Percentiles rank a stretch among this genome's conserved stretches.
phyloP scores from a whole-genome alignment of 1,140 invertebrate genomes.

The Rhagoletis pomonella region DNA sequence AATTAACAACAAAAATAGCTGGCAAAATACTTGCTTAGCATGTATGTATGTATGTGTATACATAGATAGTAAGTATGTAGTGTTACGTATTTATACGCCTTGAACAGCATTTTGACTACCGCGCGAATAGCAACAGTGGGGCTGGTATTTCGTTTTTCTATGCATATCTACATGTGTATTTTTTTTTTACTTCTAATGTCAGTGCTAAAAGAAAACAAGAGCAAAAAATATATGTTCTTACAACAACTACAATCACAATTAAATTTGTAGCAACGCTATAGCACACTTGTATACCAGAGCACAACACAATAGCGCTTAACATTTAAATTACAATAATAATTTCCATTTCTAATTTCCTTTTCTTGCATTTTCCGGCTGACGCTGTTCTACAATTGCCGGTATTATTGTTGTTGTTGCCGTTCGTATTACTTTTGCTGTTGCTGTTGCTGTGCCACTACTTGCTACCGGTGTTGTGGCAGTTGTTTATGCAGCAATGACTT shows the following conservation, averaged over 20 bases:
- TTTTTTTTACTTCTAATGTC: neutral
- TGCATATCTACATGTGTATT: neutral
- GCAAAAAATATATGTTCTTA: neutral
- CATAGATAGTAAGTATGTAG: neutral
- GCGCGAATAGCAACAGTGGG: neutral
- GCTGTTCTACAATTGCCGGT: slow-evolving; percentile 22
- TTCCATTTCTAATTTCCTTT: slow-evolving; percentile 52
- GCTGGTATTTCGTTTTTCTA: no score
- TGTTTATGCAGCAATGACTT: slow-evolving; percentile 28
- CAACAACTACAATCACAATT: slow-evolving; percentile 3
- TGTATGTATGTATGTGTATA: neutral
- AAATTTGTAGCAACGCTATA: neutral
- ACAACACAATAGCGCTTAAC: slow-evolving; percentile 28
- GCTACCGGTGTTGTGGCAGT: slow-evolving; percentile 29
- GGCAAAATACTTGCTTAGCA: neutral
- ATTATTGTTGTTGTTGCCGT: slow-evolving; percentile 9
- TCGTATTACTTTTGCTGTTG: no score
- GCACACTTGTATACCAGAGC: neutral
- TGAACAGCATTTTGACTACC: neutral
- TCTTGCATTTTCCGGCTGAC: slow-evolving; percentile 48
- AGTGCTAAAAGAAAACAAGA: neutral
- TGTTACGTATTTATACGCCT: slow-evolving; percentile 37
- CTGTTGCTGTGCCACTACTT: neutral
- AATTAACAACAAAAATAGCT: neutral
- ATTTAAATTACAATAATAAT: slow-evolving; percentile 53